phyloP scores from a whole-genome alignment of 2,113 vertebrate species.

The Phoxinus phoxinus region DNA sequence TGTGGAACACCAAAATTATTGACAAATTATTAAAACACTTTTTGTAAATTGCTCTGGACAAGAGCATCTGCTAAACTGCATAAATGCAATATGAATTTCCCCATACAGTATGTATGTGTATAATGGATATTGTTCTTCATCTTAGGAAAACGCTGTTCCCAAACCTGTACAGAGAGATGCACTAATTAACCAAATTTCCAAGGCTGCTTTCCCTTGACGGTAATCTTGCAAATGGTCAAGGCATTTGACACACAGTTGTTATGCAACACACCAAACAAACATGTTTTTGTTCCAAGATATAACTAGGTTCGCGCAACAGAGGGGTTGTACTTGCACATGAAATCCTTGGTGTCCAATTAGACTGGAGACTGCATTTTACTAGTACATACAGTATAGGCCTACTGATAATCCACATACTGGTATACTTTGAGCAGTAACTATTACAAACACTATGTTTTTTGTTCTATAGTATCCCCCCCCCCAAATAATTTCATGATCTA shows the following conservation, averaged over 20 bases:
- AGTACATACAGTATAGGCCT: background rate
- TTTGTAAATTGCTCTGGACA: background rate
- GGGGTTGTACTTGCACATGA: slow-evolving; percentile 47
- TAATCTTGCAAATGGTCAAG: slow-evolving; percentile 45
- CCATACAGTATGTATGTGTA: too few species aligned
- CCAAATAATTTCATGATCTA: too few species aligned
- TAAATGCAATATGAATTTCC: background rate
- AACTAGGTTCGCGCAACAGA: slow-evolving; percentile 47
- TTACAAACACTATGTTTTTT: too few species aligned
- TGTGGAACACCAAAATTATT: background rate
- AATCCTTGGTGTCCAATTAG: slow-evolving; percentile 76
- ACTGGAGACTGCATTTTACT: background rate
- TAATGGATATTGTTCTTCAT: background rate
- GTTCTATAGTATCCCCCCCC: too few species aligned
- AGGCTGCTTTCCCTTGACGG: background rate
- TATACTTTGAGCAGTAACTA: background rate
- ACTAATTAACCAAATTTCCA: background rate
- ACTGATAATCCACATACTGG: background rate
- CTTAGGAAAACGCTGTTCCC: background rate
- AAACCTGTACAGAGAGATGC: background rate
- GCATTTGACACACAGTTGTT: slow-evolving; percentile 51
- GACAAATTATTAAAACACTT: background rate
- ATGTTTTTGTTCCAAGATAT: slow-evolving; percentile 63
- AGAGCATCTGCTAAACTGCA: background rate
- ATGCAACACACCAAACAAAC: slow-evolving; percentile 71